Evolutionary conservation across 2,888 invertebrate genomes (phyloP).

Genomic region (Artemia sinica): DNA sequence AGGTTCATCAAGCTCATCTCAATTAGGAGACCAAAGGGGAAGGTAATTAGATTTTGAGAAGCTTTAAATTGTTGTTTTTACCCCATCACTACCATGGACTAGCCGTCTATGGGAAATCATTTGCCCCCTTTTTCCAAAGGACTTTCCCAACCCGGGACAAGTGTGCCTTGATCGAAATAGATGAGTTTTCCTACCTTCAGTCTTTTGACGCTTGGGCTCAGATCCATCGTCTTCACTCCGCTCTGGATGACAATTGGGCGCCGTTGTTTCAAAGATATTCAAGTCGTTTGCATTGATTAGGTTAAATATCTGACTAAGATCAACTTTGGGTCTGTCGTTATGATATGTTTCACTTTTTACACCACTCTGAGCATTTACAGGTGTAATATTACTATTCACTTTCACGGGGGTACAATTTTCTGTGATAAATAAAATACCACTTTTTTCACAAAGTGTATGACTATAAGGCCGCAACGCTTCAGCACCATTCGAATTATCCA

Average conservation of each 20-base stretch:
- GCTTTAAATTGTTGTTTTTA: slow-evolving; percentile 7
- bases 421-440: background rate
- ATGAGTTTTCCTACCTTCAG: slow-evolving; percentile 9
- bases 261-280: background rate
- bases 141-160: background rate
- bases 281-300: slow-evolving; percentile 1
- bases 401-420: background rate
- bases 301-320: background rate
- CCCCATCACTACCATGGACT: background rate
- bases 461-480: background rate
- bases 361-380: background rate
- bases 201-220: background rate
- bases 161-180: slow-evolving; percentile 10
- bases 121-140: slow-evolving; percentile 9
- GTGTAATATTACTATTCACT: background rate
- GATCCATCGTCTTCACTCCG: background rate
- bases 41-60: background rate
- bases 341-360: background rate
- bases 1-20: background rate
- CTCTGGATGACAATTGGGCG: background rate
- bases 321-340: background rate
- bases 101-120: background rate
- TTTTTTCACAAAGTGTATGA: background rate
- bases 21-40: slow-evolving; percentile 3
- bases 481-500: background rate